phyloP scores from a whole-genome alignment of 2,888 invertebrate species.

The Meteorus cinctellus region DNA sequence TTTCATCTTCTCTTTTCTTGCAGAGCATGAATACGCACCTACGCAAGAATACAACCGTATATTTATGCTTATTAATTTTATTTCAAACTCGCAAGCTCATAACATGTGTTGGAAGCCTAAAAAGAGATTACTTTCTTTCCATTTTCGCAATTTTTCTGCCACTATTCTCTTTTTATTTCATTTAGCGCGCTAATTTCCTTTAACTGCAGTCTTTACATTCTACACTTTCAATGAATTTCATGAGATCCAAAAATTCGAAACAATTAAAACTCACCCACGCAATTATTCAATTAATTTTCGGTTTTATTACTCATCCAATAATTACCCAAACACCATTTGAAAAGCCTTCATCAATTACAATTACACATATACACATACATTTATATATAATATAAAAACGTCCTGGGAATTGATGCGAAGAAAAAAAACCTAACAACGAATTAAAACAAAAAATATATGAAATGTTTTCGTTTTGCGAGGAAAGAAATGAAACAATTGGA shows the following conservation, averaged over 20 bases:
- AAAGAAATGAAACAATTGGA: neutral
- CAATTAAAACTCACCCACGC: no score
- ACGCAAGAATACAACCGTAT: slow-evolving; percentile 30
- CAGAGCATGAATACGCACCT: slow-evolving; percentile 15
- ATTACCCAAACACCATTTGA: neutral
- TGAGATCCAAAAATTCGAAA: no score
- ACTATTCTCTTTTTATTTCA: neutral
- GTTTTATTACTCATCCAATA: neutral
- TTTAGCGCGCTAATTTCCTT: neutral
- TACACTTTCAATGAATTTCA: neutral
- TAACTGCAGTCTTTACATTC: neutral
- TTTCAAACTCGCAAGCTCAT: slow-evolving; percentile 42
- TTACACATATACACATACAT: neutral
- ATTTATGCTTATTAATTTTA: slow-evolving; percentile 12
- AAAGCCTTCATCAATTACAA: neutral
- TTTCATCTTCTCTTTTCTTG: slow-evolving; percentile 15
- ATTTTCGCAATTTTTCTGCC: neutral
- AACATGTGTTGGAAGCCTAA: slow-evolving; percentile 52
- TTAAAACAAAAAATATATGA: neutral
- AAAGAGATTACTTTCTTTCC: slow-evolving; percentile 33
- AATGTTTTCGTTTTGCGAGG: neutral
- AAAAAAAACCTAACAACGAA: neutral
- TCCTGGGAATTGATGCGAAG: neutral
- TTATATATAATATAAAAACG: neutral
- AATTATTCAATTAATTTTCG: neutral